Evolutionary conservation across 2,113 vertebrate species (phyloP), one percentile per base, ranked within the genome.

Genomic region (Gallinago jamesoni): DNA sequence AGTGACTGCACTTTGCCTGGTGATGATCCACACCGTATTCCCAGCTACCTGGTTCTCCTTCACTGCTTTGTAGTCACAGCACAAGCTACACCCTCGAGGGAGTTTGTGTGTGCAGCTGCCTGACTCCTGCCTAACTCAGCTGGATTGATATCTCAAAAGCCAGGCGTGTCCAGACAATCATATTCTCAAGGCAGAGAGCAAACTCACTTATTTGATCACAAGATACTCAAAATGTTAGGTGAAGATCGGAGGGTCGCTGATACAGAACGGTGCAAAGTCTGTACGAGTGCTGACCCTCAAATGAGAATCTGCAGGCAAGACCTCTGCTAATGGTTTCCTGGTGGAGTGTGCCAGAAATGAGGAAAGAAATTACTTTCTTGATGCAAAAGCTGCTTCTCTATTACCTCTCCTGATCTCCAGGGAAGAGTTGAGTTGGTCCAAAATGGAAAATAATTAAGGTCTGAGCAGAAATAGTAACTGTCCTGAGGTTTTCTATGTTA

Each of bases 361-460:
- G 56, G 72, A 48, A 80, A 74, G 20, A 89, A 84, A 73, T 81
- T 66, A 50, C 47, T 56, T 69, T 89, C 35, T 45, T 84, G 63
- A 76, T 87, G 68, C 72, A 77, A 74, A 89, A 84, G 14, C 76
- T 94, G 19, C 41, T 76, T 72, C 88, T 76, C 76, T 76, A 24
- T 83, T 83, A 69, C 63, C n/a, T 73, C 63, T 84, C 30, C 74
- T 72, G 28, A 35, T 94, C 78, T 82, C 66, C 48, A 50, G 60
- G 77, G 77, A 82, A 64, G 77, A 84, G 56, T 20, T 18, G 27
- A 77, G 47, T 24, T 83, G 72, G 63, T 41, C 37, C 77, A 63
- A 94, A 88, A 56, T 10, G 55, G 72, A 80, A 94, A 95, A 85
- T 35, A 82, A 86, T 86, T 80, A 60, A 94, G 53, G 33, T 68